Percentiles rank a stretch among this genome's conserved stretches.
Evolutionary conservation across 1,140 invertebrate species (phyloP).

Genomic region (Triops longicaudatus): DNA sequence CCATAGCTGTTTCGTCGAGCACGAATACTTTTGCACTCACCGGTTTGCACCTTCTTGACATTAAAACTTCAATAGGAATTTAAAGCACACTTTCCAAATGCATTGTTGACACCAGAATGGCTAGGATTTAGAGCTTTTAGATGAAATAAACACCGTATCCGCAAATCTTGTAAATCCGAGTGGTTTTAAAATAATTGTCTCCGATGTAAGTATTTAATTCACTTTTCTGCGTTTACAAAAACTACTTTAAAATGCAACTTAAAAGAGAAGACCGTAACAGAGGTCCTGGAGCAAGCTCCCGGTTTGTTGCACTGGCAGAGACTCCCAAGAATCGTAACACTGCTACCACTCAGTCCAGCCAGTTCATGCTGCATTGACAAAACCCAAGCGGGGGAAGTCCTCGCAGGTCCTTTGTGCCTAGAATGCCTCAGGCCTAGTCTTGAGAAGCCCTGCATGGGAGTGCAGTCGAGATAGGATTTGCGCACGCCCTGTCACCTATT

Average conservation of each 20-base stretch:
- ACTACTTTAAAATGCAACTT: no score
- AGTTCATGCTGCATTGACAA: background rate
- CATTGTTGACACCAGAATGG: no score
- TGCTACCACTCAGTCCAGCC: background rate
- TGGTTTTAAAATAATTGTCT: no score
- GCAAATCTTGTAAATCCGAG: no score
- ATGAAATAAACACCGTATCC: no score
- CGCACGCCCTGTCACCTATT: background rate
- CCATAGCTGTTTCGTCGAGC: background rate
- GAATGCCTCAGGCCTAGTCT: background rate
- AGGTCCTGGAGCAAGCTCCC: no score
- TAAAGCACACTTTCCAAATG: no score
- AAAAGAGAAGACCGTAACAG: no score
- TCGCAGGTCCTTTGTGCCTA: background rate
- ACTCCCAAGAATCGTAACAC: background rate
- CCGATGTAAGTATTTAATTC: no score
- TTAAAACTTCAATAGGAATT: no score
- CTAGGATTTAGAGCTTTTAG: no score
- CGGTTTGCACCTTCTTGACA: background rate
- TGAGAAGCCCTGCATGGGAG: background rate
- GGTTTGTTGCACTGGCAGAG: background rate
- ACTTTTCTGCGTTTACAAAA: no score
- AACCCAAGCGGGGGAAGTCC: background rate
- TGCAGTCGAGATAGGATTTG: background rate
- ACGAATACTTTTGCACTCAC: background rate